Percentiles rank a stretch among this genome's conserved stretches.
Conservation (phyloP, 2,797 vertebrate genomes). For the Chiloscyllium punctatum region DNA sequence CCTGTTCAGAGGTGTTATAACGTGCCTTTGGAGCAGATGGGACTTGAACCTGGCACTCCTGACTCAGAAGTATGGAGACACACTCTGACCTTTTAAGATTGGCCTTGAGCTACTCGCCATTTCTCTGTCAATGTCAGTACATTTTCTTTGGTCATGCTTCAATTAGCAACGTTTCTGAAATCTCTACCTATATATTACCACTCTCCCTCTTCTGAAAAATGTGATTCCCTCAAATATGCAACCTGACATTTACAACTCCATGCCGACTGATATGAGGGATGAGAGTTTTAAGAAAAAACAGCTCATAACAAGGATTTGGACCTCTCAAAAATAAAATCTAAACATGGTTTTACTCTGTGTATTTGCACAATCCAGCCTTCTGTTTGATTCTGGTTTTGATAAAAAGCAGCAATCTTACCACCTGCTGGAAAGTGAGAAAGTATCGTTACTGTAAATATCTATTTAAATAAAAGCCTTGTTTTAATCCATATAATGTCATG, state of each 20-base stretch:
- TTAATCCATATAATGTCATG: not conserved
- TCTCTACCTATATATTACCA: not conserved
- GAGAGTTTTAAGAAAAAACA: not conserved
- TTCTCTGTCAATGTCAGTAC: not conserved
- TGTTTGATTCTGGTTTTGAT: not conserved
- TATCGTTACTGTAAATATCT: not conserved
- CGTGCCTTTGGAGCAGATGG: no score
- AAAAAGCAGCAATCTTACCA: not conserved
- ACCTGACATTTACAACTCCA: not conserved
- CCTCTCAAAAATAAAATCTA: not conserved
- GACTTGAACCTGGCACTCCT: no score
- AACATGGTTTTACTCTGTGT: not conserved
- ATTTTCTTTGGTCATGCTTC: not conserved
- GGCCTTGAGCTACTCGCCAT: not conserved
- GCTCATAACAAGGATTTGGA: not conserved
- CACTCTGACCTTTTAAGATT: not conserved
- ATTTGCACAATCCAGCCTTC: not conserved
- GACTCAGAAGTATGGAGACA: no score
- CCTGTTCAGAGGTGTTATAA: no score
- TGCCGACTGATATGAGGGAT: not conserved
- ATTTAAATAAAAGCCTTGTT: not conserved
- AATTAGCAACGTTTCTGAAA: not conserved
- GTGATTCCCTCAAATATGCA: not conserved
- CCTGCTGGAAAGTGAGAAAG: not conserved
- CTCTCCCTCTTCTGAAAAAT: not conserved